Evolutionary conservation across 2,113 vertebrate species (phyloP), one percentile per base, ranked within the genome.

Genomic region (Mugil cephalus): DNA sequence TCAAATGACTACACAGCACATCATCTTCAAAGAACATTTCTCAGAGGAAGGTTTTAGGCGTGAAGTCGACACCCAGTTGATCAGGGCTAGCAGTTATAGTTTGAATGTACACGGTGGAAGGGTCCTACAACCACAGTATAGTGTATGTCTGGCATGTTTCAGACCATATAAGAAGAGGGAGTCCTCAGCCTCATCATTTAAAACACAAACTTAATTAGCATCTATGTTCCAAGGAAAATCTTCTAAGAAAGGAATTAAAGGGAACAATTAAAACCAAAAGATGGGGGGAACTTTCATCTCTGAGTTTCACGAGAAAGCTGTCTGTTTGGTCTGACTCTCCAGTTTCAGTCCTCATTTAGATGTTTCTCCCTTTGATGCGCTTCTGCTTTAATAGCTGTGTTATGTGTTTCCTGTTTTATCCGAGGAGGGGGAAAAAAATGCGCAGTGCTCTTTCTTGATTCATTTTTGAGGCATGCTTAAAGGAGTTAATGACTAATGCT

Each of bases 381-480:
- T 52, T 54, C 72, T 74, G 77, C 77, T 85, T 88, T 69, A 67
- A 6, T 78, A 63, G 73, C 76, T 58, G 52, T 86, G 54, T 69
- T 83, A 39, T 80, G 79, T 81, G 66, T 80, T 86, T 74, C 59
- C 56, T 66, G 66, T 79, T 86, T 86, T 74, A 53, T 60, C 35
- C 14, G 10, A 64, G 56, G 36, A 24, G 35, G 15, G 61, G 14
- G 24, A 46, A 58, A 73, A 69, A 76, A 80, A 68, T 60, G 70
- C 75, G 71, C 74, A 72, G 61, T 85, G 64, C 56, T 83, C 58
- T 74, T 85, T 74, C 69, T 82, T 53, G 73, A 65, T 87, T 87
- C 62, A 19, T 85, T 87, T 82, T 81, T 46, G 51, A 80, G 85
- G 88, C 86, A 91, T 93, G 91, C 80, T 83, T 80, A 83, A 77